Evolutionary conservation across 2,888 invertebrate genomes (phyloP).

Genomic region (Campoplex nolae): DNA sequence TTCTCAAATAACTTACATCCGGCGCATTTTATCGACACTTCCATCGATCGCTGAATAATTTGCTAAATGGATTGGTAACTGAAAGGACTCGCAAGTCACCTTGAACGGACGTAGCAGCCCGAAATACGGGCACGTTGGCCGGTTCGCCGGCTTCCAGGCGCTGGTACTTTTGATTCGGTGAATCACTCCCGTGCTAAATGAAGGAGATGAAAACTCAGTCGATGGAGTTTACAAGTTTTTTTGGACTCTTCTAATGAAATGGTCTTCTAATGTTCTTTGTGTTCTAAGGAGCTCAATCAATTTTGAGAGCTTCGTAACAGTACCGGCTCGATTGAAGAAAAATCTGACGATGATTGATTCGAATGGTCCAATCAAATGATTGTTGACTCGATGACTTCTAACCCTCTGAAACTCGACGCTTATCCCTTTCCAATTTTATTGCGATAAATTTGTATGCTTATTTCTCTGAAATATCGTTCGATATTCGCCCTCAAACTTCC

Average conservation of each 20-base stretch:
- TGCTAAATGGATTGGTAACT: neutral
- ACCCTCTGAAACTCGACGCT: neutral
- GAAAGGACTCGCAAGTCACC: neutral
- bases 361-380: too few relatives aligned
- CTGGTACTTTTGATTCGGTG: slow-evolving; percentile 5
- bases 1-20: neutral
- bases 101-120: slow-evolving; percentile 68
- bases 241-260: too few relatives aligned
- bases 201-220: too few relatives aligned
- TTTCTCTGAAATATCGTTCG: neutral
- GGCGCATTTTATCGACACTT: neutral
- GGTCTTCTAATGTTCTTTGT: too few relatives aligned
- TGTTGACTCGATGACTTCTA: neutral
- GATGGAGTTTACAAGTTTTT: too few relatives aligned
- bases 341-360: too few relatives aligned
- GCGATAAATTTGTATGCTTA: neutral
- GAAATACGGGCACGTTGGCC: slow-evolving; percentile 62
- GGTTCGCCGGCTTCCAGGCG: slow-evolving; percentile 68
- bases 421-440: neutral
- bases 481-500: slow-evolving; percentile 2
- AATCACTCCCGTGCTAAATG: neutral
- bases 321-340: too few relatives aligned
- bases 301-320: neutral
- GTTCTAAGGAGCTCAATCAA: too few relatives aligned
- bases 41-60: neutral